Percentiles rank a stretch among this genome's conserved stretches.
Conservation (phyloP, 2,797 vertebrate species). For the Yasuhikotakia modesta region DNA sequence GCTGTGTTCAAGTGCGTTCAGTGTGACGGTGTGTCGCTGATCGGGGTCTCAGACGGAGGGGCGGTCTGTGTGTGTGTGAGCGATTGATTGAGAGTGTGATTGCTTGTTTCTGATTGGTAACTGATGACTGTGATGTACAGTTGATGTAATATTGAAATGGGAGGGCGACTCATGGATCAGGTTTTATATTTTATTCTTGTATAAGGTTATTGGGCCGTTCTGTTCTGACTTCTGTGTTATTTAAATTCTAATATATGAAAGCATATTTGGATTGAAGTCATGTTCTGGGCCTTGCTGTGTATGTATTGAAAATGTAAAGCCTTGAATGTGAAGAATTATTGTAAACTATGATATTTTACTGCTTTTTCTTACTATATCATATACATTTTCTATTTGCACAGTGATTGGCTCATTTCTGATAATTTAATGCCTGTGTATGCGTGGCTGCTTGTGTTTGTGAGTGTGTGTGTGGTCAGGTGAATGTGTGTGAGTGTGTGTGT, state of each 20-base stretch:
- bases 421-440: slow-evolving; percentile 96
- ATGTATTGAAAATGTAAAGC: slow-evolving; percentile 98
- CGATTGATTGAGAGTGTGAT: slow-evolving; percentile 78
- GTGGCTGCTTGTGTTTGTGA: too few relatives aligned
- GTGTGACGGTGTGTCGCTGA: too few relatives aligned
- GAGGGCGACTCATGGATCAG: slow-evolving; percentile 93
- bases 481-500: too few relatives aligned
- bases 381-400: slow-evolving; percentile 99
- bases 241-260: slow-evolving; percentile 99
- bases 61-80: slow-evolving; percentile 25
- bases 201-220: slow-evolving; percentile 97
- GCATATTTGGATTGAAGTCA: slow-evolving; percentile 99
- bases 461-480: too few relatives aligned
- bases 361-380: slow-evolving; percentile 99
- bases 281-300: slow-evolving; percentile 98
- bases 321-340: slow-evolving; percentile 99
- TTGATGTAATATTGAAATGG: slow-evolving; percentile 89
- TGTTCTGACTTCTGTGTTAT: slow-evolving; percentile 98
- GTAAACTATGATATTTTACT: slow-evolving; percentile 99
- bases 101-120: slow-evolving; percentile 88
- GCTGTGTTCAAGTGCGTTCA: slow-evolving; percentile 59
- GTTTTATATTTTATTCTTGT: slow-evolving; percentile 99
- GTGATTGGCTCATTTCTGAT: slow-evolving; percentile 98
- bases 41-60: slow-evolving; percentile 46
- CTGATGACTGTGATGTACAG: slow-evolving; percentile 97